Evolutionary conservation across 2,888 invertebrate genomes (phyloP).

Genomic region (Helobdella robusta): DNA sequence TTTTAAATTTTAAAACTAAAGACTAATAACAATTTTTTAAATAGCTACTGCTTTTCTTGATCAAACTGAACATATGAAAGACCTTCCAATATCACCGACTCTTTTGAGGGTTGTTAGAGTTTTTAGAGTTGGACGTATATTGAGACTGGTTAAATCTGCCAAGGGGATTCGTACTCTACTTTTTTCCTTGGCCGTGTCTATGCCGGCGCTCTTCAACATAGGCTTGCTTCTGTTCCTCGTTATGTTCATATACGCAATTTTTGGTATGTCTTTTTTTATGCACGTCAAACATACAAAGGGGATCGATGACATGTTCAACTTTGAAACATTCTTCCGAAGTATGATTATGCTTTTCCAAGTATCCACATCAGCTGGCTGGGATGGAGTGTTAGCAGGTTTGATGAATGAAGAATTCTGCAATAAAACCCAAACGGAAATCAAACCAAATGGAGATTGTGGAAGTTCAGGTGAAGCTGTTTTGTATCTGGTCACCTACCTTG

Average conservation of each 20-base stretch:
- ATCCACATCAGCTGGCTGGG: slow-evolving; percentile 66
- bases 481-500: slow-evolving; percentile 86
- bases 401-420: slow-evolving; percentile 60
- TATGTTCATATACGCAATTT: slow-evolving; percentile 98
- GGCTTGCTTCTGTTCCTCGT: slow-evolving; percentile 92
- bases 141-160: slow-evolving; percentile 94
- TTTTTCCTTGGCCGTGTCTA: slow-evolving; percentile 93
- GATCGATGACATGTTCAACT: slow-evolving; percentile 88
- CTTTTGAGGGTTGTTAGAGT: slow-evolving; percentile 93
- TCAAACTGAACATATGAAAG: slow-evolving; percentile 18
- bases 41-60: slow-evolving; percentile 13
- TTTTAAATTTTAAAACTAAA: not conserved
- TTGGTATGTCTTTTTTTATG: slow-evolving; percentile 99
- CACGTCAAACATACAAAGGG: slow-evolving; percentile 88
- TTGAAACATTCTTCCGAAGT: slow-evolving; percentile 94
- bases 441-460: slow-evolving; percentile 63
- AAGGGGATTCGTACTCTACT: slow-evolving; percentile 93
- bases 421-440: slow-evolving; percentile 27
- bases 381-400: slow-evolving; percentile 83
- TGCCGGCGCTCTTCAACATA: slow-evolving; percentile 97
- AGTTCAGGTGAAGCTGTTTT: slow-evolving; percentile 86
- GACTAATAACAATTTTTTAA: not conserved
- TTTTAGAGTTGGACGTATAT: slow-evolving; percentile 91
- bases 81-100: slow-evolving; percentile 72
- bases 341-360: slow-evolving; percentile 94